Evolutionary conservation across 2,113 vertebrate species (phyloP), one percentile per base, ranked within the genome.

Genomic region (Percina caprodes): DNA sequence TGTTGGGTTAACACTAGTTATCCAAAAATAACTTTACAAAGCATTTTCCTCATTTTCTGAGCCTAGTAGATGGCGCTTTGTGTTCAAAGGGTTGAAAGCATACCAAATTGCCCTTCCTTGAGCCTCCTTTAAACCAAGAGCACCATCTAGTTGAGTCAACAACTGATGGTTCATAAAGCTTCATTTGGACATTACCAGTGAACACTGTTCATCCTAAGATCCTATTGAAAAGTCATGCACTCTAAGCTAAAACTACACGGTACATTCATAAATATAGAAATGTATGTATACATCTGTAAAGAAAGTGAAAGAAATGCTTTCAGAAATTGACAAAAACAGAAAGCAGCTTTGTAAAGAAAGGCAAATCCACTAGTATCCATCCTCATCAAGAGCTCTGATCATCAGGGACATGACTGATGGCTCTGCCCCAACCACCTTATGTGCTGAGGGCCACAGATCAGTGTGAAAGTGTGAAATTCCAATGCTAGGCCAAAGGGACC

Each of bases 351-450:
- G 62, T 74, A 42, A 54, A 69, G 26, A 46, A 46, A 3, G 5
- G 51, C 7, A 60, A 45, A 76, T 74, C 33, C 15, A 11, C 23
- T 33, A 45, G 10, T 51, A 69, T 67, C 60, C 9, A 21, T 83
- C 67, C 76, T 74, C 74, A 78, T 35, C 55, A 79, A 78, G 46
- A 54, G 33, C 78, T 55, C 2, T 58, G 60, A 74, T 69, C 86
- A 42, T 21, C 61, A 18, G 33, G 35, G 35, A 1, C 52, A 78
- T 88, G 82, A 86, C 65, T 23, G 74, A 90, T 83, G 78, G 77
- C 51, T 69, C 60, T n/a, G 24, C 51, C 30, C 39, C 15, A 18
- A 35, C 42, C 39, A 67, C 26, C 68, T 55, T 24, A 39, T 72
- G 55, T 21, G 55, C 84, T 8, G 5, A 78, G 46, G 51, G 74